phyloP scores from a whole-genome alignment of 2,797 vertebrate species.

The Lepilemur ruficaudatus region DNA sequence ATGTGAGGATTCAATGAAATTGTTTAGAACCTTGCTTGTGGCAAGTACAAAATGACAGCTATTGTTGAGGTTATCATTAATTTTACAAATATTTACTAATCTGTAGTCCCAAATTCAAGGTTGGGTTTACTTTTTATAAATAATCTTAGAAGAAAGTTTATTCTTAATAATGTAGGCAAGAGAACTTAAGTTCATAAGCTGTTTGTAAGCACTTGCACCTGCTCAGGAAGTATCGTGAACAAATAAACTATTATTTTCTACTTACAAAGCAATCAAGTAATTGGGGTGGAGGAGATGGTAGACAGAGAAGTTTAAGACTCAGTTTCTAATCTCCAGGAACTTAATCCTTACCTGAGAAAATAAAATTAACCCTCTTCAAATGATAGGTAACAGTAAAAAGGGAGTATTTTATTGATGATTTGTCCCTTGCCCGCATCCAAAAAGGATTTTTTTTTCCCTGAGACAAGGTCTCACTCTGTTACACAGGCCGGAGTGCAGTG shows the following conservation, averaged over 20 bases:
- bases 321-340: not conserved
- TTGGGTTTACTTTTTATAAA: constrained; percentile 5
- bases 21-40: not conserved
- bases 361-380: not conserved
- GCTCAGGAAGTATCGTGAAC: not conserved
- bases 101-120: not conserved
- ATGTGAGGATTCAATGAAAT: not conserved
- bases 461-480: not conserved
- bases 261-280: not conserved
- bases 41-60: not conserved
- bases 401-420: not conserved
- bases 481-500: not conserved
- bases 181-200: not conserved
- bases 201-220: not conserved
- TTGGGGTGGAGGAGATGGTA: not conserved
- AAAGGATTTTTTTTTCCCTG: not conserved
- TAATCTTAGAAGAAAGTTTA: constrained; percentile 23
- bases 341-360: not conserved
- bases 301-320: not conserved
- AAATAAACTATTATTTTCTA: not conserved
- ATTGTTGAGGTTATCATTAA: not conserved
- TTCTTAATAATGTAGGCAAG: not conserved
- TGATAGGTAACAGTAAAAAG: not conserved
- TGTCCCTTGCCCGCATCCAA: not conserved
- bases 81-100: not conserved